Evolutionary conservation across 2,888 invertebrate species (phyloP).

Genomic region (Euzophera pinguis): DNA sequence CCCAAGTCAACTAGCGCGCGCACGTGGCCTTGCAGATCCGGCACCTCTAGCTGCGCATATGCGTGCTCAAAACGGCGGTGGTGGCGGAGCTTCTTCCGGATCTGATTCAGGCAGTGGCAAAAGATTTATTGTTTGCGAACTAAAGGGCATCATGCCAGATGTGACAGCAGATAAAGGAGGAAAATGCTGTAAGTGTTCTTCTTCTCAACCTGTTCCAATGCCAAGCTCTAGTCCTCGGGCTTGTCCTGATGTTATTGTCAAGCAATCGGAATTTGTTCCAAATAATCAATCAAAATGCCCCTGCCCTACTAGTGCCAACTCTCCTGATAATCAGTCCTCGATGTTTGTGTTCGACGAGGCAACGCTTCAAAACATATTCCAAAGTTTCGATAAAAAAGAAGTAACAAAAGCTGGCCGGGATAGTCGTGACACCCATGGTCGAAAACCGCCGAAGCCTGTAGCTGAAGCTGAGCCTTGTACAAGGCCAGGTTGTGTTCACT

Average conservation of each 20-base stretch:
- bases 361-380: constrained; percentile 41
- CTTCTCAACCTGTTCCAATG: constrained; percentile 23
- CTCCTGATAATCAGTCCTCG: constrained; percentile 28
- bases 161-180: constrained; percentile 36
- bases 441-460: constrained; percentile 29
- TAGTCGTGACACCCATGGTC: constrained; percentile 32
- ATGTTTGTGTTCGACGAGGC: constrained; percentile 49
- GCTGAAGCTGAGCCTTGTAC: constrained; percentile 51
- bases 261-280: background rate
- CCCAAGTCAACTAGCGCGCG: constrained; percentile 72
- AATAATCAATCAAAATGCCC: constrained; percentile 24
- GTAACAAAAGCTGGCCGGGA: constrained; percentile 29
- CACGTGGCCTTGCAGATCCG: constrained; percentile 63
- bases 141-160: constrained; percentile 58
- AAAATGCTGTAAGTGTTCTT: constrained; percentile 65
- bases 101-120: constrained; percentile 45
- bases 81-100: constrained; percentile 31
- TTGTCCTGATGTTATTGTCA: constrained; percentile 19
- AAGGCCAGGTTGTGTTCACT: constrained; percentile 59
- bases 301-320: constrained; percentile 28
- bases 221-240: constrained; percentile 19
- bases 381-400: constrained; percentile 47
- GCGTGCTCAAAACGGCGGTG: constrained; percentile 36
- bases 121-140: constrained; percentile 69
- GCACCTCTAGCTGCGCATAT: constrained; percentile 53